These are phyloP conservation scores for Conopomorpha cramerella DNA, from an alignment of 1,140 invertebrate genomes.

Conservation along the genomic window DNA sequence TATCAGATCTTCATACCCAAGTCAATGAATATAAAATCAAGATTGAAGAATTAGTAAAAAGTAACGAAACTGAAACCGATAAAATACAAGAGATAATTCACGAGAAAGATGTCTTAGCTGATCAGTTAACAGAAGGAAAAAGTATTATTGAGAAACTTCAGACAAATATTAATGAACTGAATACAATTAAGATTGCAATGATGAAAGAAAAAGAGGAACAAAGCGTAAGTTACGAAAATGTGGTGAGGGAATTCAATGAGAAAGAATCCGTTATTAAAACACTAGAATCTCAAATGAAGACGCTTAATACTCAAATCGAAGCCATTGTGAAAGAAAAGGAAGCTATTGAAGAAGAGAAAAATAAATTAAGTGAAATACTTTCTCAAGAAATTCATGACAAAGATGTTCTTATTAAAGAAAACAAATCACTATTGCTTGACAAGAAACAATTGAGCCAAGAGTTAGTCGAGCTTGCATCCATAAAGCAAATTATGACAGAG, in stretches of 20 bases:
- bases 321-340: slow-evolving; percentile 9
- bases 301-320: slow-evolving; percentile 9
- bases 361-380: slow-evolving; percentile 8
- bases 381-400: slow-evolving; percentile 10
- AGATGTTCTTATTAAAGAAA: too few relatives aligned
- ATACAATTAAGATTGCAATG: slow-evolving; percentile 8
- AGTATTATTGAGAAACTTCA: slow-evolving; percentile 3
- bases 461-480: too few relatives aligned
- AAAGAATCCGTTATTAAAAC: slow-evolving; percentile 16
- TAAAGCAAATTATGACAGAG: too few relatives aligned
- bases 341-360: slow-evolving; percentile 7
- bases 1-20: too few relatives aligned
- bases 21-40: too few relatives aligned
- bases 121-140: slow-evolving; percentile 16
- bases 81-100: slow-evolving; percentile 5
- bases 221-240: too few relatives aligned
- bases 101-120: slow-evolving; percentile 15
- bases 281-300: slow-evolving; percentile 11
- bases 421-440: too few relatives aligned
- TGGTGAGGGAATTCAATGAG: slow-evolving; percentile 20
- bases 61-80: background rate
- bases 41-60: background rate
- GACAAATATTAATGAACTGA: slow-evolving; percentile 7
- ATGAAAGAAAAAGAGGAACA: slow-evolving; percentile 11
- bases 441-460: too few relatives aligned